These are phyloP conservation scores for Punctoribates punctum DNA, from an alignment of 2,888 invertebrate species.

Conservation along the genomic window DNA sequence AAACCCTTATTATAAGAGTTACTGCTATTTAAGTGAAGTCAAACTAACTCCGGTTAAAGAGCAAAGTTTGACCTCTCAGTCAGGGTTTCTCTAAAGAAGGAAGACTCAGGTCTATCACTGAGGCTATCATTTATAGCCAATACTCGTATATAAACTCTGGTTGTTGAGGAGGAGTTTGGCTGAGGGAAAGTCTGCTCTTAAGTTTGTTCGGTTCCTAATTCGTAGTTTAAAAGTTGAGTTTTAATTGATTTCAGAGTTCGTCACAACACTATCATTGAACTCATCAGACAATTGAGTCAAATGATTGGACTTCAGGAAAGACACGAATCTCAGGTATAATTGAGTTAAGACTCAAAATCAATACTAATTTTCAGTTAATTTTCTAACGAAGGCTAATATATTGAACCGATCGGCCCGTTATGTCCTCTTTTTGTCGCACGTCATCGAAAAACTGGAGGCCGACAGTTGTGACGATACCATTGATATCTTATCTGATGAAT, in stretches of 20 bases:
- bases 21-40: too few species aligned
- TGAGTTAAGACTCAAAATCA: neutral
- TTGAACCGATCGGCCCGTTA: slow-evolving; percentile 22
- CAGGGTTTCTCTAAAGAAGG: too few species aligned
- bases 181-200: too few species aligned
- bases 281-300: slow-evolving; percentile 18
- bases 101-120: too few species aligned
- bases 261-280: slow-evolving; percentile 17
- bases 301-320: neutral
- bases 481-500: slow-evolving; percentile 2
- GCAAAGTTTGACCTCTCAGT: too few species aligned
- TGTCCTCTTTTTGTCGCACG: slow-evolving; percentile 13
- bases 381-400: neutral
- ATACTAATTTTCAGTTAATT: neutral
- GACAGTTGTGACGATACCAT: neutral
- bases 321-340: slow-evolving; percentile 24
- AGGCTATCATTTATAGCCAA: too few species aligned
- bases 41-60: too few species aligned
- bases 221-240: neutral
- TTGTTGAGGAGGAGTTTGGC: too few species aligned
- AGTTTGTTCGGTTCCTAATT: neutral
- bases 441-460: slow-evolving; percentile 7
- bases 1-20: too few species aligned
- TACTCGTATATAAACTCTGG: too few species aligned
- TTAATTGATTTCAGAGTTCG: neutral